These are phyloP conservation scores for Heteromurus nitidus DNA, from an alignment of 2,888 invertebrate species.

Conservation along the genomic window DNA sequence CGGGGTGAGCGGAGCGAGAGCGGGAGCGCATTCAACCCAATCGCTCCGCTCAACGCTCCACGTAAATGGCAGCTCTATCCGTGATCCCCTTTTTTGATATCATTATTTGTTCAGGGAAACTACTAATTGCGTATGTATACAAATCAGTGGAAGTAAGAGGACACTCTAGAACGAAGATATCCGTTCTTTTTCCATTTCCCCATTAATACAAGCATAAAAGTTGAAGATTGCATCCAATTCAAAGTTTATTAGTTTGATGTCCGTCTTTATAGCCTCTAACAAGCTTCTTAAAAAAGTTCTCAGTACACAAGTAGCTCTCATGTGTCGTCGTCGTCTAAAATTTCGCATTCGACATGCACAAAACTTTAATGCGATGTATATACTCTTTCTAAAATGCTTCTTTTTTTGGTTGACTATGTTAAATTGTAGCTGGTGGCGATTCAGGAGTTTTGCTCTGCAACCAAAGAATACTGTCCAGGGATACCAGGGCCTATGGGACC, in stretches of 20 bases:
- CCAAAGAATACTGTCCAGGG: conserved; percentile 87
- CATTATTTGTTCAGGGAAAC: conserved; percentile 43
- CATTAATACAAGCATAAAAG: too few relatives aligned
- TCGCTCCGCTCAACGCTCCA: too few relatives aligned
- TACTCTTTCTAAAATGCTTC: background rate
- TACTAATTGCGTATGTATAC: conserved; percentile 48
- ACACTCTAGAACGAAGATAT: background rate
- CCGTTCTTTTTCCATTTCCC: conserved; percentile 62
- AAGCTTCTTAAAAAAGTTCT: background rate
- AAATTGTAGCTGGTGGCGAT: conserved; percentile 85
- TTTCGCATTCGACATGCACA: too few relatives aligned
- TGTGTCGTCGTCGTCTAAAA: too few relatives aligned
- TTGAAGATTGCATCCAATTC: background rate
- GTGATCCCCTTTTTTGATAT: conserved; percentile 20
- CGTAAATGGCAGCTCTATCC: too few relatives aligned
- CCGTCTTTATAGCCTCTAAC: too few relatives aligned
- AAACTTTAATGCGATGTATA: background rate
- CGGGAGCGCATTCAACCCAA: too few relatives aligned
- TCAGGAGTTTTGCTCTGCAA: conserved; percentile 88
- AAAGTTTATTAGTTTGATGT: conserved; percentile 4
- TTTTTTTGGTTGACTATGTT: background rate
- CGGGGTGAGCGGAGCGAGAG: too few relatives aligned
- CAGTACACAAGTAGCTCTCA: too few relatives aligned
- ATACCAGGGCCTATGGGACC: conserved; percentile 81
- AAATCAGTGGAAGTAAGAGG: conserved; percentile 26